Evolutionary conservation across 1,140 invertebrate species (phyloP), one percentile per base, ranked within the genome.

Genomic region (Drosophila nigromelanica): DNA sequence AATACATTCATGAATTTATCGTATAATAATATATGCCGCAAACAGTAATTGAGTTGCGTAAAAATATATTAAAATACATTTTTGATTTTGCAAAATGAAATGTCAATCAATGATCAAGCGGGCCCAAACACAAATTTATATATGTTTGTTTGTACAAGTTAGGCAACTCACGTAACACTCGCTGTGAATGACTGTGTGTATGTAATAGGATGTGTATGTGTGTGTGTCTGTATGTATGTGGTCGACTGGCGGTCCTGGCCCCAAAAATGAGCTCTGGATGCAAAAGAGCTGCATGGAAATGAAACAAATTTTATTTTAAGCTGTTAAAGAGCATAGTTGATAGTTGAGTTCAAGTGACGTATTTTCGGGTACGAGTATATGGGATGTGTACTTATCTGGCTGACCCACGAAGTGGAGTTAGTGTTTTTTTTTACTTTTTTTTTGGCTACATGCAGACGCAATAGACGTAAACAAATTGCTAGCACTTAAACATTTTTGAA

Each of bases 401-500:
- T 55, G 39, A 54, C 50, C 47, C 61, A 55, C 58, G 43, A 27
- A 48, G 21, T n/a, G 33, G 45, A 24, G 52, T 43, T 48, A 18
- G 4, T 35, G 40, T 37, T 54, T 61, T 35, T 33, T 10, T 48
- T 69, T 2, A 4, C 5, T 12, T 27, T 58, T 27, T 58, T 15
- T 59, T 47, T 59, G 7, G 50, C 60, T 59, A 42, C 18, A 55
- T 61, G 56, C 62, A 58, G 78, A 82, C 61, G 79, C 56, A 82
- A 78, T 77, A 78, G 79, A 81, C 79, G 74, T 74, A 81, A 81
- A 81, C 79, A 81, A 81, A 81, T 81, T 81, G 79, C 78, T 66
- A 79, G 74, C 79, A 81, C 79, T 81, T 81, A 81, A 82, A 78
- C 79, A 82, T 82, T 81, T 81, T 81, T 76, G 78, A 73, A 81